phyloP scores from a whole-genome alignment of 1,140 invertebrate species.

The Geopemphigus sp. region DNA sequence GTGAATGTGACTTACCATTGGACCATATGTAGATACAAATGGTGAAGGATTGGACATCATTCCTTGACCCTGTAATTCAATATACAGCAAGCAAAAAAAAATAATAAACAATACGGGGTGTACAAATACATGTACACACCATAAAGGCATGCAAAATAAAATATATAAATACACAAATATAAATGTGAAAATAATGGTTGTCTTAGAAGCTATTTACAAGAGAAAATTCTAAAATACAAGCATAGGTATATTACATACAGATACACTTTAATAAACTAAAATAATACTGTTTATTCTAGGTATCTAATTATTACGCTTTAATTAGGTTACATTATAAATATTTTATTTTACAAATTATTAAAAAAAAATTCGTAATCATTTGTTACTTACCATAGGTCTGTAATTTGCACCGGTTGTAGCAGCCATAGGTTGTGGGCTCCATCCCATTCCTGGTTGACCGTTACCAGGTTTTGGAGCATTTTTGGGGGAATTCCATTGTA shows the following conservation, averaged over 20 bases:
- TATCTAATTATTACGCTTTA: background rate
- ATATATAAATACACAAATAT: slow-evolving; percentile 12
- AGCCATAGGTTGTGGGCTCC: slow-evolving; percentile 82
- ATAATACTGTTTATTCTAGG: background rate
- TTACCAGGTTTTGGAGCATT: slow-evolving; percentile 72
- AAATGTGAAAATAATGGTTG: background rate
- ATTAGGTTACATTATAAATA: background rate
- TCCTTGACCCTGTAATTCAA: slow-evolving; percentile 48
- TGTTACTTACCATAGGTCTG: slow-evolving; percentile 67
- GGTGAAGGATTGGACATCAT: slow-evolving; percentile 49
- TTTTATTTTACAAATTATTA: background rate
- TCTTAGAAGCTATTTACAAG: slow-evolving; percentile 1
- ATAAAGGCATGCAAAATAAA: background rate
- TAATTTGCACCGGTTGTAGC: slow-evolving; percentile 80
- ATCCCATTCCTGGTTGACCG: slow-evolving; percentile 60
- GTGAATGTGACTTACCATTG: slow-evolving; percentile 31
- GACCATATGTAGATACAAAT: slow-evolving; percentile 43
- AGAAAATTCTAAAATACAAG: slow-evolving; percentile 15
- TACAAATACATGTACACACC: too few relatives aligned
- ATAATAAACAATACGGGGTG: background rate
- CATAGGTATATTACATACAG: background rate
- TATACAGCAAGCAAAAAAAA: slow-evolving; percentile 45
- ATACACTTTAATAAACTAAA: background rate
- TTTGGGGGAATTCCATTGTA: slow-evolving; percentile 86
- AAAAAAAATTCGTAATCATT: background rate